These are phyloP conservation scores for Pegoplata infirma DNA, from an alignment of 2,888 invertebrate genomes.

Conservation along the genomic window DNA sequence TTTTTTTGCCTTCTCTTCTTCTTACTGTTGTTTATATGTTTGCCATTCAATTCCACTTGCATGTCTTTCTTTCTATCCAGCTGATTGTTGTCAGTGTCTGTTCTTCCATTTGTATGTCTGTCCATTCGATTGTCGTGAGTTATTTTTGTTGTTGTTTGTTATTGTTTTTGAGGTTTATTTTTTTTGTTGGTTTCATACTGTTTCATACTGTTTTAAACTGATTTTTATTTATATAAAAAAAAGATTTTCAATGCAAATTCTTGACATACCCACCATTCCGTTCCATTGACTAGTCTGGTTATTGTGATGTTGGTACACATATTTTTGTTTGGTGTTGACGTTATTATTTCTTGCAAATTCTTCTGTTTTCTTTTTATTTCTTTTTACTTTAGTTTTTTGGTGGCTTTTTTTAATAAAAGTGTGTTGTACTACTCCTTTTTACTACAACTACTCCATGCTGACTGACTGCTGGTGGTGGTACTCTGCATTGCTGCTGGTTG, in stretches of 20 bases:
- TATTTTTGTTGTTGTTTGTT: conserved; percentile 12
- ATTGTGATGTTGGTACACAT: too few species aligned
- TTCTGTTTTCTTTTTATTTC: too few species aligned
- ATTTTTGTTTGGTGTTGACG: too few species aligned
- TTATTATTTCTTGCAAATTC: too few species aligned
- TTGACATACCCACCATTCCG: conserved; percentile 14
- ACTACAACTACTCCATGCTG: too few species aligned
- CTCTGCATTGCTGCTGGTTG: too few species aligned
- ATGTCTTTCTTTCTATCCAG: conserved; percentile 43
- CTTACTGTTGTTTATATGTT: conserved; percentile 18
- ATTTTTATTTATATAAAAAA: conserved; percentile 3
- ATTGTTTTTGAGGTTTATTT: conserved; percentile 9
- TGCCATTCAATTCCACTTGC: conserved; percentile 27
- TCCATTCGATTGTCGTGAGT: conserved; percentile 26
- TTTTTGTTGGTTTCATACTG: conserved; percentile 8
- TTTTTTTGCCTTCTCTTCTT: too few species aligned
- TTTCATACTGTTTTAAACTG: background rate
- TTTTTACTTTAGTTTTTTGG: too few species aligned
- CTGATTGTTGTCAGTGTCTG: conserved; percentile 35
- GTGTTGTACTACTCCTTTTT: too few species aligned
- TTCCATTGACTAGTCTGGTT: too few species aligned
- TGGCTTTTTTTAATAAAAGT: too few species aligned
- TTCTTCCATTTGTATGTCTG: conserved; percentile 19
- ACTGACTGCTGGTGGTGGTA: too few species aligned
- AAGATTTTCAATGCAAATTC: conserved; percentile 41